Base-by-base conservation (phyloP, 2,797 vertebrate species). In the Cynodonichthys magdalenae region DNA sequence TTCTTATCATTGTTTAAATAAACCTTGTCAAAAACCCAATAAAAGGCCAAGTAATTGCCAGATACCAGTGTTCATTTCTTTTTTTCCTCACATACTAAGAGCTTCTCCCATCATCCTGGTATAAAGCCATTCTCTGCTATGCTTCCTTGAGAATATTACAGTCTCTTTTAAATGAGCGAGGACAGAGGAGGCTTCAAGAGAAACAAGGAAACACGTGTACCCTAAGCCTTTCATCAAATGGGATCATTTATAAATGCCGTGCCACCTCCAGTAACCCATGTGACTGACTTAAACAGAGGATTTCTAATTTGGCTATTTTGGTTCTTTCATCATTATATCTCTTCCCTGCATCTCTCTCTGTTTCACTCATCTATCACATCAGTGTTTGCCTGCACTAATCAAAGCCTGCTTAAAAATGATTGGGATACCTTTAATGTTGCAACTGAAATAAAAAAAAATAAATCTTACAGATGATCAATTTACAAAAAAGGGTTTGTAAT, bases 391-490 rank as follows among this genome's bases (percentile, higher is more conserved):
- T 45, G 6, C 15, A 27, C 27, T n/a, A 49, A 39, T 14, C 31
- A 49, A 24, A 24, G 6, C 18, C 34, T 15, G 6, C 17, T 41
- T 5, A 20, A 8, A 17, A 17, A 17, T 27, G 31, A 27, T 15
- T 50, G 5, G 17, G 19, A 34, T 31, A 31, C 8, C 3, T n/a
- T 45, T 6, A 18, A 45, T n/a, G 7, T n/a, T 18, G n/a, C 9
- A 20, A 47, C 18, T 47, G 46, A 10, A 20, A 47, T 3, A 1
- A 20, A 19, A 20, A 4, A 15, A 63, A 41, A n/a, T 19, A 11
- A 15, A 15, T 34, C 71, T 71, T 60, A 24, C 20, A 59, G n/a
- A 15, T 58, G 27, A n/a, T 29, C 34, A 36, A 67, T 69, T 66
- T 69, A 45, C 6, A 47, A 12, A 8, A 62, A 46, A 47, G 17